Percentiles rank a stretch among this genome's conserved stretches.
phyloP scores from a whole-genome alignment of 2,113 vertebrate species.

The Oncorhynchus kisutch region DNA sequence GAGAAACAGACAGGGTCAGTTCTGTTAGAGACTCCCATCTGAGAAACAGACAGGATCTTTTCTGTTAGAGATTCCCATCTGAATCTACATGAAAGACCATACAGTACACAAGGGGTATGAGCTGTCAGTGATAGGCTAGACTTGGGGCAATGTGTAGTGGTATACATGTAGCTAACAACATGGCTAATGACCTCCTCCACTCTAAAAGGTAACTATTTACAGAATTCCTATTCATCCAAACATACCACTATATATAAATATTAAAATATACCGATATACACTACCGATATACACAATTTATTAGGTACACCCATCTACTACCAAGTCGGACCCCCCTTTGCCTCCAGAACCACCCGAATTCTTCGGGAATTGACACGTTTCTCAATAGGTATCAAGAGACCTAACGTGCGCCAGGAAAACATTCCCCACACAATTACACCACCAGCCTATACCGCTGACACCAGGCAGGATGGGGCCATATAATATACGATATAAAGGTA shows the following conservation, averaged over 20 bases:
- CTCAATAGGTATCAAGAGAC: too few relatives aligned
- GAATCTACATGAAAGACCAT: not conserved
- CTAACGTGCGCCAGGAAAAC: too few relatives aligned
- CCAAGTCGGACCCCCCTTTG: too few relatives aligned
- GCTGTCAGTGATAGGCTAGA: not conserved
- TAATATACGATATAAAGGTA: too few relatives aligned
- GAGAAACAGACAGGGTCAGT: not conserved
- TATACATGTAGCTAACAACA: not conserved
- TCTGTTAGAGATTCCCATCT: not conserved
- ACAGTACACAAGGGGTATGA: not conserved
- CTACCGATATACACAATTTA: too few relatives aligned
- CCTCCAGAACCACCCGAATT: too few relatives aligned
- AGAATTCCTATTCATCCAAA: not conserved
- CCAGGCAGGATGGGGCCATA: too few relatives aligned
- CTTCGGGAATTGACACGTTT: too few relatives aligned
- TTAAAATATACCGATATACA: not conserved
- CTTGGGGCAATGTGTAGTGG: not conserved
- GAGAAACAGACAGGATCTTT: not conserved
- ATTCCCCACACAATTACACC: too few relatives aligned
- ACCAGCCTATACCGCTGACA: too few relatives aligned
- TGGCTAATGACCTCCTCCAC: not conserved
- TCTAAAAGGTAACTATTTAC: not conserved
- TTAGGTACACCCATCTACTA: too few relatives aligned
- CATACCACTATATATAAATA: not conserved
- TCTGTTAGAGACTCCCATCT: not conserved